Evolutionary conservation across 2,113 vertebrate genomes (phyloP).

Genomic region (Brachyhypopomus occidentalis): DNA sequence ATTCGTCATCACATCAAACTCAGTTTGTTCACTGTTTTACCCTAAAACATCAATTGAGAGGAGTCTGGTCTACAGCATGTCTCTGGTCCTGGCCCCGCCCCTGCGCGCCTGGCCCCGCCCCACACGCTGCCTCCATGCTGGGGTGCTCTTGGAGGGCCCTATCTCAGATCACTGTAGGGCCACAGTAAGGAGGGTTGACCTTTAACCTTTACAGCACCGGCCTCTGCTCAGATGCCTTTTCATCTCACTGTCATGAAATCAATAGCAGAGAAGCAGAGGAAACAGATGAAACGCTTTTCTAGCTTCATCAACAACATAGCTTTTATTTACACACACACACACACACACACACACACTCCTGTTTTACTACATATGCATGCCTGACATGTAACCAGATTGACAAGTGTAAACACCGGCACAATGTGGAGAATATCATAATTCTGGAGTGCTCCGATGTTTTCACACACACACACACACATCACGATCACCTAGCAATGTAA

Average conservation of each 20-base stretch:
- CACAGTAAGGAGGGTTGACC: slow-evolving; percentile 41
- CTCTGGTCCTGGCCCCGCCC: too few relatives aligned
- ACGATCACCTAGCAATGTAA: too few relatives aligned
- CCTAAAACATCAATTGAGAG: too few relatives aligned
- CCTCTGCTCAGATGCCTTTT: not conserved
- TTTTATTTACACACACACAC: not conserved
- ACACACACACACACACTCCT: too few relatives aligned
- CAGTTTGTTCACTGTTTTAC: too few relatives aligned
- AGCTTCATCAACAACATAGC: not conserved
- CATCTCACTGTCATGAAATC: slow-evolving; percentile 42
- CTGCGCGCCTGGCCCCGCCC: too few relatives aligned
- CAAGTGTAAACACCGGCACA: slow-evolving; percentile 6
- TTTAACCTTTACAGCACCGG: slow-evolving; percentile 39
- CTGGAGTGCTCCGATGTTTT: not conserved
- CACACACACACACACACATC: not conserved
- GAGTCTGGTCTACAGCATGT: too few relatives aligned
- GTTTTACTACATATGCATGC: too few relatives aligned
- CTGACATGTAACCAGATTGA: slow-evolving; percentile 9
- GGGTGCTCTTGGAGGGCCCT: not conserved
- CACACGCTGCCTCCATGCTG: not conserved
- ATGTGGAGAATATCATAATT: not conserved
- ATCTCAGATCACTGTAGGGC: slow-evolving; percentile 6
- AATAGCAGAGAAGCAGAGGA: not conserved
- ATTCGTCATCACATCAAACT: too few relatives aligned
- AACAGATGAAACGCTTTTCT: too few relatives aligned